These are phyloP conservation scores for Ataeniobius toweri DNA, from an alignment of 2,797 vertebrate species.

Conservation along the genomic window DNA sequence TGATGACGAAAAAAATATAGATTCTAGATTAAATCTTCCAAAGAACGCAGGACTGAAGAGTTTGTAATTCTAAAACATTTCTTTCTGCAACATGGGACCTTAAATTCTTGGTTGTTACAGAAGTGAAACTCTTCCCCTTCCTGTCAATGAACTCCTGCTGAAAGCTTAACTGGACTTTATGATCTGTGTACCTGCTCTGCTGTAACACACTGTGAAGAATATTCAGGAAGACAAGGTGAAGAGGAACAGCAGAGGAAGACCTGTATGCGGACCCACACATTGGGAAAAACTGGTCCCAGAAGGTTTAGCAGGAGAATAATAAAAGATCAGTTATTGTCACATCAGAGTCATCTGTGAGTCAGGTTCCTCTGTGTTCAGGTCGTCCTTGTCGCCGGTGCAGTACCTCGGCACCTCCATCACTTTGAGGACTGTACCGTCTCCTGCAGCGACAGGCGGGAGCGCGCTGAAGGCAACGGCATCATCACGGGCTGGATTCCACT, in stretches of 20 bases:
- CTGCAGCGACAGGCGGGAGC: slow-evolving; percentile 92
- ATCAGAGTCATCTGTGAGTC: slow-evolving; percentile 86
- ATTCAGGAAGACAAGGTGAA: slow-evolving; percentile 6
- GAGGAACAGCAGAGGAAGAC: slow-evolving; percentile 4
- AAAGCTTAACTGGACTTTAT: neutral
- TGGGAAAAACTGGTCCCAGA: neutral
- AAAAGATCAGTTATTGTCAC: slow-evolving; percentile 53
- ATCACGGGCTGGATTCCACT: slow-evolving; percentile 77
- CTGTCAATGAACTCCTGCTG: neutral
- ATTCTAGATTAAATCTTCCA: neutral
- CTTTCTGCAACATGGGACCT: neutral
- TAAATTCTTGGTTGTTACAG: neutral
- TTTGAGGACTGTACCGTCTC: slow-evolving; percentile 88
- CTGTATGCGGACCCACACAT: neutral
- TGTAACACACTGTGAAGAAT: neutral
- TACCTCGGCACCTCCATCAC: slow-evolving; percentile 78
- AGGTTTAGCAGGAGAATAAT: neutral
- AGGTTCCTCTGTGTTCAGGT: slow-evolving; percentile 72
- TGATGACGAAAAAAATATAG: neutral
- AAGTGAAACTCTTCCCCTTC: neutral
- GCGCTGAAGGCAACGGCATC: slow-evolving; percentile 65
- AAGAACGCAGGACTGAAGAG: neutral
- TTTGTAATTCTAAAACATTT: neutral
- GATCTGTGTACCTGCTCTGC: neutral
- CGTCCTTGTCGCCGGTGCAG: slow-evolving; percentile 47